Conservation (phyloP, 2,888 invertebrate genomes). For the Cactoblastis cactorum region DNA sequence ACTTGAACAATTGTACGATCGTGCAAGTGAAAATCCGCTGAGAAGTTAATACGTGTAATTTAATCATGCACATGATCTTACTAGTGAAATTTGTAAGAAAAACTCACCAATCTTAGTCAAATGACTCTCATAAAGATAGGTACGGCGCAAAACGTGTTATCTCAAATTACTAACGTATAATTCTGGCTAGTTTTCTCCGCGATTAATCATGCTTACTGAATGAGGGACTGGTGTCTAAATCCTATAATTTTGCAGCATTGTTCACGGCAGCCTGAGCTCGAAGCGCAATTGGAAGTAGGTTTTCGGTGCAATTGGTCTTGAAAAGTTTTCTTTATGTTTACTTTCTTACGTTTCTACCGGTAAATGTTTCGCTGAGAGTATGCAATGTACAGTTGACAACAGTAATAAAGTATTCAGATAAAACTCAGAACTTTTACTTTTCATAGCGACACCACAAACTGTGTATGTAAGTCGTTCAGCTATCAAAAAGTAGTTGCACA, state of each 20-base stretch:
- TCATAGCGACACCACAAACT: no score
- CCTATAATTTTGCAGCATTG: conserved; percentile 70
- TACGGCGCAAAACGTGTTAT: conserved; percentile 58
- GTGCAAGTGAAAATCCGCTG: conserved; percentile 42
- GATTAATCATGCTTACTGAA: conserved; percentile 72
- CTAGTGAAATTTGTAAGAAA: conserved; percentile 45
- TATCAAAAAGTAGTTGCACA: no score
- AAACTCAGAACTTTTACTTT: no score
- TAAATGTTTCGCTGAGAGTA: background rate
- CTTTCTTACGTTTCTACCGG: background rate
- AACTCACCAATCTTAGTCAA: conserved; percentile 50
- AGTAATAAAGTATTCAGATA: no score
- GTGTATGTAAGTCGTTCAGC: no score
- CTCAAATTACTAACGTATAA: conserved; percentile 55
- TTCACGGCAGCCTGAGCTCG: conserved; percentile 50
- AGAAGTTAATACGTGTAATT: conserved; percentile 52
- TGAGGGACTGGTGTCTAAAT: conserved; percentile 60
- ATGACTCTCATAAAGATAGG: conserved; percentile 53
- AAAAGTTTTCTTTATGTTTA: conserved; percentile 42
- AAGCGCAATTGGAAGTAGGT: conserved; percentile 63
- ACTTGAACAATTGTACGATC: conserved; percentile 41
- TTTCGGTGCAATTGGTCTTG: conserved; percentile 57
- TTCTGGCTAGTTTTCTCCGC: conserved; percentile 61
- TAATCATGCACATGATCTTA: conserved; percentile 38
- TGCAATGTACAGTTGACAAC: conserved; percentile 6